Conservation (phyloP, 2,113 vertebrate genomes). For the Bucco capensis region DNA sequence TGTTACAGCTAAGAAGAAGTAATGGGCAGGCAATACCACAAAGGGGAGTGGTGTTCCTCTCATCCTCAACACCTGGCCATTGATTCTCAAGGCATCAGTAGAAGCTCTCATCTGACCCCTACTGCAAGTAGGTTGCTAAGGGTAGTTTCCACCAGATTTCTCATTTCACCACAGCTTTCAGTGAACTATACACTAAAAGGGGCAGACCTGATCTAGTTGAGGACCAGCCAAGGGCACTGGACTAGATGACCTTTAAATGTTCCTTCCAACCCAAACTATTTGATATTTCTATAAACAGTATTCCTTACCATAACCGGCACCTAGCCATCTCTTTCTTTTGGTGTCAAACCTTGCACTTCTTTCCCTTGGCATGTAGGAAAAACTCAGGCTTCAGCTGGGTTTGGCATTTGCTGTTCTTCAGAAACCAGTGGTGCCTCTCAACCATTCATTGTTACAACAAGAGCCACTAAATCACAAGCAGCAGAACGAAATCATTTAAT, state of each 20-base stretch:
- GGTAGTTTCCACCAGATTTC: not conserved
- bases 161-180: not conserved
- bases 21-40: not conserved
- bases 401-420: not conserved
- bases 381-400: not conserved
- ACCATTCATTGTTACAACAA: not conserved
- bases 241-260: not conserved
- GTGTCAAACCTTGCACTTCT: not conserved
- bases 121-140: not conserved
- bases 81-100: not conserved
- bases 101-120: slow-evolving; percentile 32
- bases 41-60: not conserved
- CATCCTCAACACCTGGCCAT: not conserved
- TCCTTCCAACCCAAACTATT: not conserved
- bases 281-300: not conserved
- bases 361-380: not conserved
- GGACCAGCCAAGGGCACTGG: not conserved
- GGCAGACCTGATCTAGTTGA: not conserved
- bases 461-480: not conserved
- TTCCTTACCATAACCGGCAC: not conserved
- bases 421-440: not conserved
- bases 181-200: fast-evolving
- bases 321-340: not conserved
- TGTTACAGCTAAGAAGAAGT: not conserved
- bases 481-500: not conserved